Conservation (phyloP, 2,888 invertebrate genomes). For the Nomada ferruginata region DNA sequence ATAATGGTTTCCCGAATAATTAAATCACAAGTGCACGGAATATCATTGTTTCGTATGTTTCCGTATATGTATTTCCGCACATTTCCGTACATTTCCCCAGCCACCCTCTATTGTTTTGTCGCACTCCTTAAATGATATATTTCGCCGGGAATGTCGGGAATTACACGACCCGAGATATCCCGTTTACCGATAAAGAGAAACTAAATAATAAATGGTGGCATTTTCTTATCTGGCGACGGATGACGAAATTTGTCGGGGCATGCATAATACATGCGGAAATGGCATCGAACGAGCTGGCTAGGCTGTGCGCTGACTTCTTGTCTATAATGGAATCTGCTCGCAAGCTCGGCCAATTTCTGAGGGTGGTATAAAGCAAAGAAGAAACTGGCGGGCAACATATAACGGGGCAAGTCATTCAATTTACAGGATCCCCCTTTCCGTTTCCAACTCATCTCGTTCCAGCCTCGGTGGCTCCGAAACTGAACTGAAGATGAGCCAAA, state of each 20-base stretch:
- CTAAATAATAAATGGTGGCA: constrained; percentile 64
- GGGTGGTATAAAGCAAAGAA: constrained; percentile 78
- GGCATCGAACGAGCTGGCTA: constrained; percentile 75
- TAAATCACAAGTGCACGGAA: neutral
- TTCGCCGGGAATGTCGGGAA: neutral
- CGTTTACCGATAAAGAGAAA: constrained; percentile 40
- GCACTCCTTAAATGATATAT: constrained; percentile 19
- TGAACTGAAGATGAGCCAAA: constrained; percentile 79
- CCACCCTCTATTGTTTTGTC: neutral
- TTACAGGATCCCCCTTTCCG: constrained; percentile 76
- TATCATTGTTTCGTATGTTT: constrained; percentile 6
- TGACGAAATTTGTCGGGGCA: constrained; percentile 81
- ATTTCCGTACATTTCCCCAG: neutral
- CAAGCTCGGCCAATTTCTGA: constrained; percentile 76
- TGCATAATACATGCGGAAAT: constrained; percentile 81
- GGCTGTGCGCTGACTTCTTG: constrained; percentile 77
- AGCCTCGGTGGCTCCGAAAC: constrained; percentile 68
- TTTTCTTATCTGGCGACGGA: constrained; percentile 71
- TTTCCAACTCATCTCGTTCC: constrained; percentile 58
- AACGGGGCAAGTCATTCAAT: constrained; percentile 82
- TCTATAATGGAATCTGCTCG: constrained; percentile 83
- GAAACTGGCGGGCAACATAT: constrained; percentile 75
- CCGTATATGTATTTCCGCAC: neutral
- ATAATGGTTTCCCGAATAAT: neutral
- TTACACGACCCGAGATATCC: constrained; percentile 20